Evolutionary conservation across 2,888 invertebrate genomes (phyloP).

Genomic region (Ophion ellenae): DNA sequence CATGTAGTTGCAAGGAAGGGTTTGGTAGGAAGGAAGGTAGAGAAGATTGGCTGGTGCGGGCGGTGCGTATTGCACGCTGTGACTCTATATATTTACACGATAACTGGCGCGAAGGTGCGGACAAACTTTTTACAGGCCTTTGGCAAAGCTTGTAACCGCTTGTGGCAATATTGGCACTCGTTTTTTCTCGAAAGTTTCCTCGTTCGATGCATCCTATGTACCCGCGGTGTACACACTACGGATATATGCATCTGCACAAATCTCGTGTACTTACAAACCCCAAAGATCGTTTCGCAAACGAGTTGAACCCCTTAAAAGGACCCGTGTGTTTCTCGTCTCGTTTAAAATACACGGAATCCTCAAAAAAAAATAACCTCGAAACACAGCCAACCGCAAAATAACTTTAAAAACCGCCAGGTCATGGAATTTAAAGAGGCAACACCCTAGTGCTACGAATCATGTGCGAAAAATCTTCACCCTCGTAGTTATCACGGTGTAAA

Average conservation of each 20-base stretch:
- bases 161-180: slow-evolving; percentile 39
- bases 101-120: slow-evolving; percentile 13
- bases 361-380: not conserved
- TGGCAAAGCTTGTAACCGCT: not conserved
- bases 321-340: not conserved
- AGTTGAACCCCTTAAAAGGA: not conserved
- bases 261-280: slow-evolving; percentile 2
- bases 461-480: not conserved
- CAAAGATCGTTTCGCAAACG: slow-evolving; percentile 16
- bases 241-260: not conserved
- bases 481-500: not conserved
- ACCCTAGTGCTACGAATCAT: not conserved
- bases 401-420: not conserved
- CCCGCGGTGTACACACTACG: not conserved
- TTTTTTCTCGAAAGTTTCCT: slow-evolving; percentile 38
- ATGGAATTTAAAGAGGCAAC: not conserved
- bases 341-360: not conserved
- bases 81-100: not conserved
- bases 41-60: slow-evolving; percentile 11
- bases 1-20: not conserved
- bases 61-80: slow-evolving; percentile 6
- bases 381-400: not conserved
- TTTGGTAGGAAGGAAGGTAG: not conserved
- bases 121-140: slow-evolving; percentile 33
- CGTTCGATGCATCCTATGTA: slow-evolving; percentile 1